A percentile compares a stretch with the other conserved stretches of the same genome.
Evolutionary conservation across 2,113 vertebrate species (phyloP).

Genomic region (Illadopsis cleaveri): DNA sequence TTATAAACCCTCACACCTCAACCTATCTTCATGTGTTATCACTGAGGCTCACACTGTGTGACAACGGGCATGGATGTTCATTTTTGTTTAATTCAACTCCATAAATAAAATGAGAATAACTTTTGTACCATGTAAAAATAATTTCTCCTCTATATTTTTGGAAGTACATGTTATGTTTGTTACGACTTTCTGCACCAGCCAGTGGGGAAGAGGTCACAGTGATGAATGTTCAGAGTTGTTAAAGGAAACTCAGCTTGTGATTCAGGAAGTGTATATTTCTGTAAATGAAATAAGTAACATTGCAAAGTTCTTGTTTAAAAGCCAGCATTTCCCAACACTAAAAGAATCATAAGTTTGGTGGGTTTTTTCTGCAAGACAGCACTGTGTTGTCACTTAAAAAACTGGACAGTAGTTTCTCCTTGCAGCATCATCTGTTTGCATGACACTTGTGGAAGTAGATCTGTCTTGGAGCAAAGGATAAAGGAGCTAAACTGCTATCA

Average conservation of each 20-base stretch:
- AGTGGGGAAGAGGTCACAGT: not conserved
- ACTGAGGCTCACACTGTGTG: not conserved
- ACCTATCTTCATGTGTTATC: not conserved
- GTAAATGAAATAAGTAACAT: not conserved
- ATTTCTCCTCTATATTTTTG: conserved; percentile 12
- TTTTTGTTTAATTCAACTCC: conserved; percentile 51
- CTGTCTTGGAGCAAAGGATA: not conserved
- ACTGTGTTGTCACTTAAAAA: not conserved
- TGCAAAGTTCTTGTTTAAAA: not conserved
- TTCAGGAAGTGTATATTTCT: not conserved
- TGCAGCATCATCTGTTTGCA: not conserved
- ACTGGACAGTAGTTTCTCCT: not conserved
- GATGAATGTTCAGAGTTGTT: not conserved
- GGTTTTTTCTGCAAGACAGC: not conserved
- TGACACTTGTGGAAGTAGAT: not conserved
- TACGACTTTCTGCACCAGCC: not conserved
- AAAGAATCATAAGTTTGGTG: not conserved
- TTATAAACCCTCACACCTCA: conserved; percentile 53
- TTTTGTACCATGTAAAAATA: conserved; percentile 25
- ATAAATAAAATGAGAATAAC: conserved; percentile 64
- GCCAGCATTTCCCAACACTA: conserved; percentile 1
- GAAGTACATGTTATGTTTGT: not conserved
- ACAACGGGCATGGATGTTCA: not conserved
- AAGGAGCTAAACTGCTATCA: not conserved
- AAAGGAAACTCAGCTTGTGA: not conserved